Percentiles rank a stretch among this genome's conserved stretches.
Evolutionary conservation across 2,113 vertebrate species (phyloP).

Genomic region (Gila orcuttii): DNA sequence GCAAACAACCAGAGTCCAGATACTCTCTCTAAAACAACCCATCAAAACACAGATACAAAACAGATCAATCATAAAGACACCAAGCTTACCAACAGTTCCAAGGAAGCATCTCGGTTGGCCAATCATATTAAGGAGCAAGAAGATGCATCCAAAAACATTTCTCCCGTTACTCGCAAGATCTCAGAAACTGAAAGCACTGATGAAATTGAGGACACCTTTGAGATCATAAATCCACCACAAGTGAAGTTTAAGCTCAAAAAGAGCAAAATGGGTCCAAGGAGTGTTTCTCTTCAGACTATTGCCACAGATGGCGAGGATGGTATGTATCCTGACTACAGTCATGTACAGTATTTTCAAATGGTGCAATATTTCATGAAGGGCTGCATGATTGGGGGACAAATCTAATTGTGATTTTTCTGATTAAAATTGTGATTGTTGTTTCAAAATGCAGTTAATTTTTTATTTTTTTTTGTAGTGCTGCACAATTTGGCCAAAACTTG

Average conservation of each 20-base stretch:
- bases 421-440: no score
- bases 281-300: slow-evolving; percentile 72
- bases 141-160: not conserved
- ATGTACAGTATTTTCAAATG: no score
- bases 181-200: slow-evolving; percentile 49
- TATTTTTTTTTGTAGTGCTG: no score
- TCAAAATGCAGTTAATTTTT: no score
- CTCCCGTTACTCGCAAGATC: not conserved
- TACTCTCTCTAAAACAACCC: slow-evolving; percentile 38
- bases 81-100: slow-evolving; percentile 14
- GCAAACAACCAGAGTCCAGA: slow-evolving; percentile 52
- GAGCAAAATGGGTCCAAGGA: slow-evolving; percentile 68
- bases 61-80: slow-evolving; percentile 37
- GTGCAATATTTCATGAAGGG: not conserved
- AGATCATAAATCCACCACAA: slow-evolving; percentile 59
- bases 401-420: no score
- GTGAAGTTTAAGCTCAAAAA: slow-evolving; percentile 68
- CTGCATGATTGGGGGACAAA: not conserved
- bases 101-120: slow-evolving; percentile 7
- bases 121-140: not conserved
- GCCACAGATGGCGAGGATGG: slow-evolving; percentile 68
- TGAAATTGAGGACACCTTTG: slow-evolving; percentile 70
- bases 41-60: slow-evolving; percentile 23
- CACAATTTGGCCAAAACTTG: no score
- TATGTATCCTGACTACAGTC: slow-evolving; percentile 38